Base-by-base conservation (phyloP, 2,888 invertebrate species). In the Drosophila phalerata region DNA sequence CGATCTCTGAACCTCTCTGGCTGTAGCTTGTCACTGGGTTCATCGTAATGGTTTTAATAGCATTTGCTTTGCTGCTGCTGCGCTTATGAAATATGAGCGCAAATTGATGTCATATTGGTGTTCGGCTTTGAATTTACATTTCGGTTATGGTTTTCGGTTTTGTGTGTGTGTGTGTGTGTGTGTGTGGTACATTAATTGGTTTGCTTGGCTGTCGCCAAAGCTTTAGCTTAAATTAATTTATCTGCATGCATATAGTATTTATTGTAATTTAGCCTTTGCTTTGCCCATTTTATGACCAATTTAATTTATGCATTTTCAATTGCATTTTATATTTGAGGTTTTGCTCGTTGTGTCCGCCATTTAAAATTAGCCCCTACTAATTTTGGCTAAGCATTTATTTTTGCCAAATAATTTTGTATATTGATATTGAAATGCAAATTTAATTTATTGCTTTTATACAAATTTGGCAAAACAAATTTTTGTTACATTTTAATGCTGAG, bases 31-130 rank as follows among this genome's bases (percentile, higher is more conserved):
- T 69, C 69, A 51, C 45, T 57, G 68, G 68, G 77, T 83, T 70
- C 72, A 79, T 79, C 72, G 80, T 63, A 69, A 69, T 68, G 80
- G 68, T 62, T 76, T 76, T 76, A 80, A 83, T 76, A 73, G 68
- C 73, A 79, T 75, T 80, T 70, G 72, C 70, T 61, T 73, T 62
- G 66, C 58, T 32, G 48, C n/a, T 52, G 34, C 51, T 42, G 19
- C 67, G 43, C 60, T 63, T 70, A 69, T 79, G 83, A 80, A 80
- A 82, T 80, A 80, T 82, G 76, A 65, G 67, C 67, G 57, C 61
- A 72, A 82, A 82, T 80, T 72, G 63, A 82, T 82, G 79, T 72
- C 72, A 70, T 68, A 72, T 75, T 60, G 62, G 77, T 67, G 67
- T 79, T 73, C 73, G 64, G 70, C 62, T 70, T 68, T 65, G 75